These are phyloP conservation scores for Parnassius apollo DNA, from an alignment of 2,888 invertebrate species.

Conservation along the genomic window DNA sequence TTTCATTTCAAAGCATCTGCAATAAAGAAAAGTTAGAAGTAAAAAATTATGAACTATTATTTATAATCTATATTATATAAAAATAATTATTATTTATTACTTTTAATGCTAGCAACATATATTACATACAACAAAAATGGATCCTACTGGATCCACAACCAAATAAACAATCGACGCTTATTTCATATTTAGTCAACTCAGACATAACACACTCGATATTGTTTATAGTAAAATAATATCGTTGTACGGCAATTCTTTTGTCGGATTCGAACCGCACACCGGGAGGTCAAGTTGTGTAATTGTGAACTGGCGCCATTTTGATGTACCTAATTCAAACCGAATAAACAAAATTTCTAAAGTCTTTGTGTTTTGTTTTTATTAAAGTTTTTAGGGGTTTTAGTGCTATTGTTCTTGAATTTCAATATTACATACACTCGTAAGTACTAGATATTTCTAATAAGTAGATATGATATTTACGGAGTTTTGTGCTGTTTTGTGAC, in stretches of 20 bases:
- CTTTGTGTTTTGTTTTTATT: not conserved
- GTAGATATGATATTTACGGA: too few species aligned
- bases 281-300: constrained; percentile 23
- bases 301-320: constrained; percentile 19
- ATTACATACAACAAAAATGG: not conserved
- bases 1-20: too few species aligned
- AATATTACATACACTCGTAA: too few species aligned
- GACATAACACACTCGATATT: constrained; percentile 10
- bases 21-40: too few species aligned
- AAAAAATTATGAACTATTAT: too few species aligned
- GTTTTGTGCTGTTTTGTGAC: too few species aligned
- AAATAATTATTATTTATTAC: too few species aligned
- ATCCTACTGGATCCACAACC: not conserved
- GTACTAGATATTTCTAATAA: too few species aligned
- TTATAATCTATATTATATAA: too few species aligned
- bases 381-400: not conserved
- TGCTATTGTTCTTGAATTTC: not conserved
- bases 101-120: not conserved
- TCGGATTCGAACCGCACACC: constrained; percentile 21
- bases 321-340: constrained; percentile 1
- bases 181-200: constrained; percentile 4
- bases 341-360: not conserved
- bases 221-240: constrained; percentile 23
- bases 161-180: constrained; percentile 1
- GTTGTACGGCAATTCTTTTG: constrained; percentile 20